Evolutionary conservation across 1,140 invertebrate species (phyloP).

Genomic region (Lysiphlebus fabarum): DNA sequence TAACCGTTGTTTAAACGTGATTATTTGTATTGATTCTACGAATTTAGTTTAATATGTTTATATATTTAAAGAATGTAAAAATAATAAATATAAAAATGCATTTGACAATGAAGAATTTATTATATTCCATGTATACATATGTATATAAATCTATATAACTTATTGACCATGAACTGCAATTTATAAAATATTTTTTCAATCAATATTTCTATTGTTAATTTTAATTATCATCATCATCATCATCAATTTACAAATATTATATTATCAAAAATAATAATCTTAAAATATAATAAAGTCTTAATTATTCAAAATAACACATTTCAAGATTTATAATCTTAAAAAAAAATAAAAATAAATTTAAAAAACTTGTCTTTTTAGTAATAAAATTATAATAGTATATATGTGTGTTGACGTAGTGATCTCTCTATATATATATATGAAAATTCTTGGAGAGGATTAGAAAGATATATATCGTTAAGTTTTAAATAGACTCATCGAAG

Average conservation of each 20-base stretch:
- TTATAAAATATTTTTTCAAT: conserved; percentile 10
- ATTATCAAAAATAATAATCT: too few relatives aligned
- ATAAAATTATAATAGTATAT: too few relatives aligned
- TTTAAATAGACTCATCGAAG: too few relatives aligned
- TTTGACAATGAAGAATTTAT: conserved; percentile 1
- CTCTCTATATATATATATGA: too few relatives aligned
- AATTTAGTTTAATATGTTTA: conserved; percentile 9
- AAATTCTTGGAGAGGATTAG: too few relatives aligned
- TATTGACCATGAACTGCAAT: conserved; percentile 23
- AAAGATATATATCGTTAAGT: too few relatives aligned
- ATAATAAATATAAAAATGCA: background rate
- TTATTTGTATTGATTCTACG: conserved; percentile 18
- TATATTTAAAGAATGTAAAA: conserved; percentile 11
- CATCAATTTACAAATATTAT: background rate
- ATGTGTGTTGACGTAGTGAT: too few relatives aligned
- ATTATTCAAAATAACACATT: too few relatives aligned
- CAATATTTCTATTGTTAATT: background rate
- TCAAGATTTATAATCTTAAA: too few relatives aligned
- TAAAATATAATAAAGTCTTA: background rate
- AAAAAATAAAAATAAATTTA: too few relatives aligned
- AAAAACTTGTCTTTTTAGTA: too few relatives aligned
- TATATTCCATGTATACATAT: too few relatives aligned
- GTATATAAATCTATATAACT: background rate
- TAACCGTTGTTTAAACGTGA: conserved; percentile 32
- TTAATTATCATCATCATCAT: background rate